Conservation (phyloP, 2,888 invertebrate genomes). For the Agrilus mali region DNA sequence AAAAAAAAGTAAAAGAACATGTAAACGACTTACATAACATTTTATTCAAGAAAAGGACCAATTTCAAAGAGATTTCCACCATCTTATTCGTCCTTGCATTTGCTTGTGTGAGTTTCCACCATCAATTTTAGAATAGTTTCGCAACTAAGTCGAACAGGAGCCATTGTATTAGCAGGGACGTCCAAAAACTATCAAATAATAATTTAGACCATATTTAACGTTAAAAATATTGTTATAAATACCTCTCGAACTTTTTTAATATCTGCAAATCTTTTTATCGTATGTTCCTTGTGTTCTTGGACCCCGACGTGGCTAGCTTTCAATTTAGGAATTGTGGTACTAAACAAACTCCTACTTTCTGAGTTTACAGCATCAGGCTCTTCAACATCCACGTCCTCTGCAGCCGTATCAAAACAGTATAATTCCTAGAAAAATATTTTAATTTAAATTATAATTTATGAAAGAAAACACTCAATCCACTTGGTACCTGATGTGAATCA, state of each 20-base stretch:
- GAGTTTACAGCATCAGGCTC: conserved; percentile 9
- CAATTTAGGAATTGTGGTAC: conserved; percentile 18
- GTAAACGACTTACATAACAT: too few relatives aligned
- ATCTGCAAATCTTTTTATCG: not conserved
- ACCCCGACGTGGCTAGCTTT: conserved; percentile 9
- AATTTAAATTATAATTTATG: not conserved
- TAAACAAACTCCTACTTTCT: conserved; percentile 18
- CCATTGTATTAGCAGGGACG: conserved; percentile 28
- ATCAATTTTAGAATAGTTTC: conserved; percentile 23
- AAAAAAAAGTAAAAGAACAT: too few relatives aligned
- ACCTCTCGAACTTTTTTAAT: not conserved
- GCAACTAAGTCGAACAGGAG: conserved; percentile 26
- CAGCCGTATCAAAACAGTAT: conserved; percentile 22
- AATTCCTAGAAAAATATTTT: conserved; percentile 21
- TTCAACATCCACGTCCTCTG: conserved; percentile 13
- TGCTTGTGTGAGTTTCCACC: conserved; percentile 8
- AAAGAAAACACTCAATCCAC: not conserved
- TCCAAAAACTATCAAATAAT: conserved; percentile 25
- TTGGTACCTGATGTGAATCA: conserved; percentile 41
- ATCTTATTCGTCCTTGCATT: too few relatives aligned
- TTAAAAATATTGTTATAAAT: not conserved
- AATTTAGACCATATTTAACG: conserved; percentile 4
- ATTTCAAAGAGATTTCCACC: too few relatives aligned
- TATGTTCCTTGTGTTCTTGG: not conserved
- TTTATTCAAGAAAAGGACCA: too few relatives aligned